Base-by-base conservation (phyloP, 1,140 invertebrate genomes). In the Potamilus streckersoni region DNA sequence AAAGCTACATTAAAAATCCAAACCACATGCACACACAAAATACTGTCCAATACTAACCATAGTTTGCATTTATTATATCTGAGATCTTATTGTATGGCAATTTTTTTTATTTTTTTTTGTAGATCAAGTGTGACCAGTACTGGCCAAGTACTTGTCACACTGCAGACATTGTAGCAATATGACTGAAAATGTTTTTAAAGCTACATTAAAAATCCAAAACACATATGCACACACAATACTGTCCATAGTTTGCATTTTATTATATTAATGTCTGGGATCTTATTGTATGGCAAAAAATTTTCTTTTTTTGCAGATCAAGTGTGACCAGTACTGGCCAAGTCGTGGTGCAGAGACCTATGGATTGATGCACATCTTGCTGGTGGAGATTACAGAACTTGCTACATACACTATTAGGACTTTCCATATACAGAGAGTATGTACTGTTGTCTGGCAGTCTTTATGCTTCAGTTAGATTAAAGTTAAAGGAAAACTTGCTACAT, bases 321-420 rank as follows among this genome's bases (percentile, higher is more conserved):
- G 97, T 91, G 97, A 99, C 87, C 97, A 99, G 87, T 99, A 99
- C 86, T 99, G 97, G 97, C 97, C 97, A 0, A 93, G 93, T 2
- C 92, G 97, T 60, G 97, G 97, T 0, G 94, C 95, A 0, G 97
- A 99, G 84, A 95, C 94, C 0, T 99, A 99, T 85, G 98, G 97
- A 17, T 93, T 95, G 83, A 98, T 99, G 92, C 95, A 95, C 38
- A 89, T 92, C 4, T 89, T 90, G 0, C 94, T 99, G 19, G 93
- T 94, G 4, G 97, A 99, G 87, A 94, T 97, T 12, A 96, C 98
- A 86, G 97, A 99, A 89, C 90, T 99, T 67, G 96, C 98, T 11
- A 98, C 97, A 13, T 99, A 99, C 87, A 98, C 97, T 84, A 98
- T 99, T 74, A 92, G 98, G 73, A 99, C 97, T 0, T 98, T 99